phyloP scores from a whole-genome alignment of 2,113 vertebrate genomes.

The Parotia lawesii region DNA sequence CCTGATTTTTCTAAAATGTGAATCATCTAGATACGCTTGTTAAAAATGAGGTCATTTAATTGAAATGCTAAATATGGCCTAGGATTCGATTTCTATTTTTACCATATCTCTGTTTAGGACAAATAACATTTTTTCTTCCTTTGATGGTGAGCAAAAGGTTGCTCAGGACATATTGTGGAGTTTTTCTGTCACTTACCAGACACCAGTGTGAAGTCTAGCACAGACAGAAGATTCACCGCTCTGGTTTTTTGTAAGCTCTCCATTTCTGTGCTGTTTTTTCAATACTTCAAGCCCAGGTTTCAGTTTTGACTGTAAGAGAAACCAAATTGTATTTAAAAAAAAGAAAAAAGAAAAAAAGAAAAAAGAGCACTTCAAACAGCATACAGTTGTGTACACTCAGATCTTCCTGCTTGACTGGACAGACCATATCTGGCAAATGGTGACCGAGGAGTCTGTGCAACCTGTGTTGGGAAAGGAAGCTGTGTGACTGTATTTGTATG shows the following conservation, averaged over 20 bases:
- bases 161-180: background rate
- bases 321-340: background rate
- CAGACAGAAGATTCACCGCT: background rate
- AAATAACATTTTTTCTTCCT: background rate
- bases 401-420: background rate
- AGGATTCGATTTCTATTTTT: conserved; percentile 35
- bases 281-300: background rate
- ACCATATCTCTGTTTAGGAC: background rate
- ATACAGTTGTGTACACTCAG: background rate
- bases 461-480: background rate
- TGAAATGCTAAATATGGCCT: conserved; percentile 31
- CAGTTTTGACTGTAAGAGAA: background rate
- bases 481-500: background rate
- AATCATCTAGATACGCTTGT: conserved; percentile 24
- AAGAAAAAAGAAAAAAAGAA: background rate
- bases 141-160: background rate
- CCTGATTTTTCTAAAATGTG: conserved; percentile 16
- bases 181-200: background rate
- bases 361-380: background rate
- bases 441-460: background rate
- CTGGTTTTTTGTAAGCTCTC: background rate
- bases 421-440: background rate
- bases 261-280: background rate
- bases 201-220: background rate
- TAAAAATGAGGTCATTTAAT: conserved; percentile 51